phyloP scores from a whole-genome alignment of 2,797 vertebrate species.

The Tinamus major region DNA sequence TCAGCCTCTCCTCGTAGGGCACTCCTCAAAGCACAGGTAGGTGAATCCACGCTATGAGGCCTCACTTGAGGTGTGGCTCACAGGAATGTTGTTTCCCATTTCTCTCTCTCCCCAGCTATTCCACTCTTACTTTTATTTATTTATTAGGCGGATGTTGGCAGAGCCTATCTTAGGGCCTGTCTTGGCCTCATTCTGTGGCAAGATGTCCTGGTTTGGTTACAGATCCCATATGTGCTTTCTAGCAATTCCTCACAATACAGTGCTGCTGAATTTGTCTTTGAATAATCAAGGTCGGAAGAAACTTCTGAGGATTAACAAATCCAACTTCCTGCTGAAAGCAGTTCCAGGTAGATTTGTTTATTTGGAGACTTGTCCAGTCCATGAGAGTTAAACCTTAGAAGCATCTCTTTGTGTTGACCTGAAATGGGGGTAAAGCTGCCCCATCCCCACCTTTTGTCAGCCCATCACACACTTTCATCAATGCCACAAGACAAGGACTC shows the following conservation, averaged over 20 bases:
- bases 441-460: background rate
- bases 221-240: background rate
- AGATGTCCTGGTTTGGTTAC: background rate
- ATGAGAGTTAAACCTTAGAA: background rate
- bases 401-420: background rate
- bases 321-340: background rate
- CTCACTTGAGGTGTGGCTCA: background rate
- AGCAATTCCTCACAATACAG: background rate
- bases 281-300: background rate
- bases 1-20: no score
- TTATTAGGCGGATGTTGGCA: background rate
- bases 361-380: background rate
- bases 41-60: background rate
- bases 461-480: background rate
- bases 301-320: background rate
- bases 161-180: background rate
- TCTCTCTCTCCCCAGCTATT: background rate
- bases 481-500: background rate
- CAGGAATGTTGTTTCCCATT: background rate
- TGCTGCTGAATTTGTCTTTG: background rate
- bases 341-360: background rate
- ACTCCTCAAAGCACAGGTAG: constrained; percentile 18
- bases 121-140: background rate
- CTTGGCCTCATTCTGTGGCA: background rate
- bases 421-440: background rate